Conservation (phyloP, 1,140 invertebrate genomes). For the Ooceraea biroi region DNA sequence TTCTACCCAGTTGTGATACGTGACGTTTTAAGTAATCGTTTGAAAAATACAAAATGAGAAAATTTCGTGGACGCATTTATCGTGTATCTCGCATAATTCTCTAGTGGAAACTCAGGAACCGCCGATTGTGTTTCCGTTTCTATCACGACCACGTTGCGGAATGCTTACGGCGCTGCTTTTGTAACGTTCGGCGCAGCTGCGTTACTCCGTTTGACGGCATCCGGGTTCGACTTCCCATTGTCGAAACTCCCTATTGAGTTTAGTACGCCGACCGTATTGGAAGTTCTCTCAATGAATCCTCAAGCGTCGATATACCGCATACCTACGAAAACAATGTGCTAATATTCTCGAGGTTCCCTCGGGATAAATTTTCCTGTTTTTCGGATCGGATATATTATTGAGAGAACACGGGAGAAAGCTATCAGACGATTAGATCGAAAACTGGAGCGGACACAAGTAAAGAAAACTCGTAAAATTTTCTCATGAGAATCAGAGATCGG, state of each 20-base stretch:
- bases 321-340: slow-evolving; percentile 64
- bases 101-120: neutral
- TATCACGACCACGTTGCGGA: slow-evolving; percentile 20
- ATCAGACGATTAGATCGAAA: neutral
- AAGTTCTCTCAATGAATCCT: slow-evolving; percentile 68
- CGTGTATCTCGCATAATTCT: slow-evolving; percentile 7
- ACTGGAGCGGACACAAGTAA: neutral
- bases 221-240: slow-evolving; percentile 63
- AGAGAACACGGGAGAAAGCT: neutral
- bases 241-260: slow-evolving; percentile 66
- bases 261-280: slow-evolving; percentile 58
- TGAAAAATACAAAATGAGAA: neutral
- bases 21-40: neutral
- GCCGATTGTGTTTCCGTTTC: slow-evolving; percentile 42
- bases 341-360: slow-evolving; percentile 46
- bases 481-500: neutral
- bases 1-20: neutral
- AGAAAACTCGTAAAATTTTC: neutral
- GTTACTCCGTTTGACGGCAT: slow-evolving; percentile 55
- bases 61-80: slow-evolving; percentile 16
- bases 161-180: slow-evolving; percentile 28
- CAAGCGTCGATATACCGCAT: slow-evolving; percentile 51
- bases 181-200: slow-evolving; percentile 41
- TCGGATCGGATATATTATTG: slow-evolving; percentile 42
- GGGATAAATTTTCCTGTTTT: slow-evolving; percentile 41